Evolutionary conservation across 2,888 invertebrate genomes (phyloP), one percentile per base, ranked within the genome.

Genomic region (Phasia obesa): DNA sequence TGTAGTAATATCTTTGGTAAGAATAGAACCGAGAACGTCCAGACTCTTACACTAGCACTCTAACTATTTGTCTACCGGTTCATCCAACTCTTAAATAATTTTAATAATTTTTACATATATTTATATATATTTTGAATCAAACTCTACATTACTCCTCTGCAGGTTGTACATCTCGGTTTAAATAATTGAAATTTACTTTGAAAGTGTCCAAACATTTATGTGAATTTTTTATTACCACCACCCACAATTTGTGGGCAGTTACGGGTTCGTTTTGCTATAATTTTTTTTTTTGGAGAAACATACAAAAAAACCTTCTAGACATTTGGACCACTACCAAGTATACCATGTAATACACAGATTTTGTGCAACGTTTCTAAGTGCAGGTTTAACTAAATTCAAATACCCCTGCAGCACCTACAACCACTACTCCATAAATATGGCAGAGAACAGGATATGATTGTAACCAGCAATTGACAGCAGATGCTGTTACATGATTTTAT

Each of bases 401-500:
- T 49, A 38, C 25, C 35, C 4, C 49, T 19, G 19, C 44, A 49
- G 23, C 51, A 60, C n/a, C 38, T 49, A 55, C 44, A 15, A 67
- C 53, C 49, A 25, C 57, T 15, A 57, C 23, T 19, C 31, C 44
- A 25, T 65, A 49, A 47, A 35, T 47, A 67, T 59, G 65, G 53
- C 19, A 73, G 49, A 67, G 67, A 67, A 73, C 53, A 69, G 79
- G 73, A 80, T 73, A 74, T 80, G 67, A 67, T 67, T 73, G 60
- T 81, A 70, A 76, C 81, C 76, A 81, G 62, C 69, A 76, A 81
- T 76, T 76, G 70, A 81, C 81, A 70, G 69, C 76, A 81, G 69
- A 76, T 76, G 76, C 70, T 81, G 76, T 81, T 70, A 76, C 81
- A 81, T 76, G 76, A 70, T 57, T 81, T 64, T 70, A 70, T 81